These are phyloP conservation scores for Bolborhynchus lineola DNA, from an alignment of 2,113 vertebrate genomes.

Conservation along the genomic window DNA sequence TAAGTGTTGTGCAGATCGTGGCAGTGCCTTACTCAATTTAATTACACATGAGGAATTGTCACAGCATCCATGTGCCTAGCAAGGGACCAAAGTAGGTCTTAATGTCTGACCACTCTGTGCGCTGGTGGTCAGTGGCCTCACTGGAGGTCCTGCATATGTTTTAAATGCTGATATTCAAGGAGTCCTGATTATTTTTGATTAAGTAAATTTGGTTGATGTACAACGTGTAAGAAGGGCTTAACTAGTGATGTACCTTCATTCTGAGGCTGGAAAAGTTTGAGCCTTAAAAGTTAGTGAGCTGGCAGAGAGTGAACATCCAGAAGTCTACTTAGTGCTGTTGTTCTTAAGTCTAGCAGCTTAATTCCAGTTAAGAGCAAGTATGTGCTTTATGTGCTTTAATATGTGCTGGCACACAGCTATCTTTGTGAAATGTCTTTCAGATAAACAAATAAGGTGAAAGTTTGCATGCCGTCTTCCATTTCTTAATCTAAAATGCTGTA, in stretches of 20 bases:
- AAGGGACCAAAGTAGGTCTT: background rate
- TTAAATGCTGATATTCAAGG: background rate
- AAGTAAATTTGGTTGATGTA: background rate
- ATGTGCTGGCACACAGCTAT: background rate
- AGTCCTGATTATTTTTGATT: background rate
- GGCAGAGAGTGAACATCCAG: background rate
- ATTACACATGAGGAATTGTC: background rate
- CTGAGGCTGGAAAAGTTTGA: background rate
- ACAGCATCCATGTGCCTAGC: background rate
- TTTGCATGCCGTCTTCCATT: background rate
- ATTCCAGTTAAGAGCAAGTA: background rate
- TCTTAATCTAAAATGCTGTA: background rate
- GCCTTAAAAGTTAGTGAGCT: background rate
- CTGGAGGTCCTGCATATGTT: background rate
- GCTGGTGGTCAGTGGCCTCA: background rate
- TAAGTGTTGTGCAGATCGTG: fast-evolving
- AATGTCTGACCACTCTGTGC: background rate
- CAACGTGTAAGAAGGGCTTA: background rate
- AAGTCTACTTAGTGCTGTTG: background rate
- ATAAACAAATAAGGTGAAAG: background rate
- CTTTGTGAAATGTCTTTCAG: background rate
- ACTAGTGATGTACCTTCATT: background rate
- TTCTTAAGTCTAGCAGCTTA: background rate
- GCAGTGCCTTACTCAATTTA: background rate
- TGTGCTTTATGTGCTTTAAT: background rate